phyloP scores from a whole-genome alignment of 1,140 invertebrate species.

The Zaprionus davidi region DNA sequence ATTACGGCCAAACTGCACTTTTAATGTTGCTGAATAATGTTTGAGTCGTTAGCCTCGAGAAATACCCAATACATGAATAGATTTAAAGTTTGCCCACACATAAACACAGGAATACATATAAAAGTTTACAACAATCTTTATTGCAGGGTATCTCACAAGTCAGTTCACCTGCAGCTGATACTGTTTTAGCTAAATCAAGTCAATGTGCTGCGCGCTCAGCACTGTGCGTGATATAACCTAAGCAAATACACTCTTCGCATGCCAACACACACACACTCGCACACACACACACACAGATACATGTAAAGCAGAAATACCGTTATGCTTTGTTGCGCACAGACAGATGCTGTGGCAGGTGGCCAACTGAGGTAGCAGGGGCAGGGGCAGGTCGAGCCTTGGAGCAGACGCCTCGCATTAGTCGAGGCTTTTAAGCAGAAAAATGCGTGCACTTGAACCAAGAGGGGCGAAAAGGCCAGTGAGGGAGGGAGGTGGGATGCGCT shows the following conservation, averaged over 20 bases:
- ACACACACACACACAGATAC: slow-evolving; percentile 20
- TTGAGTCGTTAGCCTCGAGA: no score
- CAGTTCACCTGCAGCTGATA: slow-evolving; percentile 37
- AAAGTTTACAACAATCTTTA: not conserved
- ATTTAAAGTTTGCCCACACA: no score
- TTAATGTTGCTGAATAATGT: no score
- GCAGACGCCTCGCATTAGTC: slow-evolving; percentile 74
- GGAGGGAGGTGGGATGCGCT: not conserved
- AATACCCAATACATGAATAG: no score
- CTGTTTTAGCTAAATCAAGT: slow-evolving; percentile 54
- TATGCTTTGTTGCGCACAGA: slow-evolving; percentile 77
- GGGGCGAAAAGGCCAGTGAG: not conserved
- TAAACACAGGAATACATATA: not conserved
- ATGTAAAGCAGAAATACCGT: slow-evolving; percentile 39
- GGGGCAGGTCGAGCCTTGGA: slow-evolving; percentile 16
- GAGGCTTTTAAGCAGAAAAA: slow-evolving; percentile 82
- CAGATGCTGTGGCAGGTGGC: slow-evolving; percentile 45
- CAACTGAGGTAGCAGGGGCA: slow-evolving; percentile 15
- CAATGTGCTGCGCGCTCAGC: slow-evolving; percentile 35
- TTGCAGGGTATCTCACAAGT: not conserved
- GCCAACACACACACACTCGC: slow-evolving; percentile 32
- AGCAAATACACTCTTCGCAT: slow-evolving; percentile 70
- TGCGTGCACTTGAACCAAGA: slow-evolving; percentile 72
- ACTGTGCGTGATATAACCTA: slow-evolving; percentile 61
- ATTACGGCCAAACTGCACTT: no score